These are phyloP conservation scores for Elmis aenea DNA, from an alignment of 2,888 invertebrate species.

Conservation along the genomic window DNA sequence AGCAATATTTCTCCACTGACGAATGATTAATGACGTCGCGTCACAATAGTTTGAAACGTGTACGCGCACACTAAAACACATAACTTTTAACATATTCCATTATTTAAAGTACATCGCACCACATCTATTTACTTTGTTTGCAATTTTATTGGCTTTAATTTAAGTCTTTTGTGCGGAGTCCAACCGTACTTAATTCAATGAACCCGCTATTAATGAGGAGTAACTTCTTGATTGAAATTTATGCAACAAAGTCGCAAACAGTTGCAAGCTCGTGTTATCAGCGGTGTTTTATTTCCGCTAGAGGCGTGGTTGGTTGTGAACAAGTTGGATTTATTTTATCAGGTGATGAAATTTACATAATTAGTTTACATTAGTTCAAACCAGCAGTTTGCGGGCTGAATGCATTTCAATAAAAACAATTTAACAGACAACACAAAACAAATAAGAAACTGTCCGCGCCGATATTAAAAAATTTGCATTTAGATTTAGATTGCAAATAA, in stretches of 20 bases:
- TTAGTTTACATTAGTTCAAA: slow-evolving; percentile 33
- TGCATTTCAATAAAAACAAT: slow-evolving; percentile 18
- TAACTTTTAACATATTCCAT: no score
- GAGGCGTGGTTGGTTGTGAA: slow-evolving; percentile 22
- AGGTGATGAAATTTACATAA: slow-evolving; percentile 38
- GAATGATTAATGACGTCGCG: no score
- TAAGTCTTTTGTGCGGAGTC: no score
- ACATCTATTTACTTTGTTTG: no score
- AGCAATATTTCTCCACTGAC: no score
- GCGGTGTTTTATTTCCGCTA: slow-evolving; percentile 15
- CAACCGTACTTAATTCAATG: slow-evolving; percentile 7
- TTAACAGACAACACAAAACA: slow-evolving; percentile 14
- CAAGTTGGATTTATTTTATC: slow-evolving; percentile 35
- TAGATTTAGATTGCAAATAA: no score
- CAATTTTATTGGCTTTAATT: no score
- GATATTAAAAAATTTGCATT: slow-evolving; percentile 16
- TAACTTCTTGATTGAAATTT: slow-evolving; percentile 28
- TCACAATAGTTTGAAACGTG: no score
- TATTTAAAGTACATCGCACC: no score
- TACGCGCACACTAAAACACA: no score
- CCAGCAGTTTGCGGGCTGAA: slow-evolving; percentile 21
- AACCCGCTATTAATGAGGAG: slow-evolving; percentile 24
- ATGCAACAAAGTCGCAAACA: slow-evolving; percentile 27
- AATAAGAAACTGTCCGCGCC: slow-evolving; percentile 11
- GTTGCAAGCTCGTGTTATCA: slow-evolving; percentile 15